Percentiles rank a stretch among this genome's conserved stretches.
These are phyloP conservation scores for Monodelphis domestica DNA, from an alignment of 2,797 vertebrate species.

Conservation along the genomic window DNA sequence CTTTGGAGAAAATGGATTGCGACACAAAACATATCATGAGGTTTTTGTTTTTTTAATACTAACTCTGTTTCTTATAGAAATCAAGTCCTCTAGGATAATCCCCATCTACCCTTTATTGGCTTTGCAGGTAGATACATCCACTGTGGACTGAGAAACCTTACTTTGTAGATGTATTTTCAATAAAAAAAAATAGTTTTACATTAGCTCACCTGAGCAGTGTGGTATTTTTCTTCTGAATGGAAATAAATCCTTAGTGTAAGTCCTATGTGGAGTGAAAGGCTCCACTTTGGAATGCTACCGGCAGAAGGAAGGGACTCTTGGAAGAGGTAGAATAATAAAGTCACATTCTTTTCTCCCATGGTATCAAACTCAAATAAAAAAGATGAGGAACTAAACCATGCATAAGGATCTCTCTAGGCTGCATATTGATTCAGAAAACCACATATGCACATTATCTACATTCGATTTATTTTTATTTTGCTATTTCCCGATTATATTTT, in stretches of 20 bases:
- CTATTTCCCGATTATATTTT: not conserved
- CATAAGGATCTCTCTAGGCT: not conserved
- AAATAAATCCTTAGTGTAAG: not conserved
- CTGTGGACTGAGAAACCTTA: slow-evolving; percentile 82
- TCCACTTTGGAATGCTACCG: not conserved
- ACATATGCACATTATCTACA: not conserved
- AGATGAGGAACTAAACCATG: not conserved
- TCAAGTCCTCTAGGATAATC: slow-evolving; percentile 81
- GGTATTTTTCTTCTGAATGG: slow-evolving; percentile 62
- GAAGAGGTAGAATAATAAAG: not conserved
- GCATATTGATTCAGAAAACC: not conserved
- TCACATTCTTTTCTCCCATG: not conserved
- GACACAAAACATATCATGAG: slow-evolving; percentile 70
- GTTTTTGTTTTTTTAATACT: slow-evolving; percentile 81
- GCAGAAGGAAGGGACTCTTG: not conserved
- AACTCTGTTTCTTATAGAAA: slow-evolving; percentile 85
- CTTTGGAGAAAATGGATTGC: slow-evolving; percentile 76
- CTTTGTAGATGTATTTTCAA: slow-evolving; percentile 90
- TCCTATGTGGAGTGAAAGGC: not conserved
- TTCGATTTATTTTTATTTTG: not conserved
- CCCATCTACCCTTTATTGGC: slow-evolving; percentile 76
- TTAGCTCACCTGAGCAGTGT: slow-evolving; percentile 64
- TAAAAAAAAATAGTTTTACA: slow-evolving; percentile 89
- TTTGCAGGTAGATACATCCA: slow-evolving; percentile 75
- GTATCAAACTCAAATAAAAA: not conserved